These are phyloP conservation scores for Malurus splendens DNA, from an alignment of 2,797 vertebrate genomes.

Conservation along the genomic window DNA sequence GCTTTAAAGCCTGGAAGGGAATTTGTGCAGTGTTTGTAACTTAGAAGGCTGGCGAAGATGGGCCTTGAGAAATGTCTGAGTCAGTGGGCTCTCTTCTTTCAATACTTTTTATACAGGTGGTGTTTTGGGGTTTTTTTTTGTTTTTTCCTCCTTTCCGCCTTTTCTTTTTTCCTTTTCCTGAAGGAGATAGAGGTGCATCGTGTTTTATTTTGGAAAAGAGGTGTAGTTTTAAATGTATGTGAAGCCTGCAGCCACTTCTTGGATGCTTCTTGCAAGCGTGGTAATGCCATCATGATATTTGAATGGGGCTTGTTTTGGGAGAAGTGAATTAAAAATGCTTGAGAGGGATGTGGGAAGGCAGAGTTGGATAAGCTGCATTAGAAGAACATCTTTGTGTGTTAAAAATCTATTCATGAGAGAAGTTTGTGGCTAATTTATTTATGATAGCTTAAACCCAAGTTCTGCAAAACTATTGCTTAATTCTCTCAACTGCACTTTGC, in stretches of 20 bases:
- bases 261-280: neutral
- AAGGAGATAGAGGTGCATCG: neutral
- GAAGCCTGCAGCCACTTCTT: neutral
- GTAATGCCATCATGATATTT: neutral
- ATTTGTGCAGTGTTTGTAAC: neutral
- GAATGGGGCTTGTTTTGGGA: neutral
- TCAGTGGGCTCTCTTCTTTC: neutral
- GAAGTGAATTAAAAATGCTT: neutral
- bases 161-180: neutral
- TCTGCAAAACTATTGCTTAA: neutral
- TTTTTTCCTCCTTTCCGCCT: neutral
- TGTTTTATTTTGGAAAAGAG: neutral
- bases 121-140: too few species aligned
- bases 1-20: neutral
- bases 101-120: neutral
- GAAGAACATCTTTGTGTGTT: neutral
- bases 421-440: neutral
- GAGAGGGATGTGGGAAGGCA: neutral
- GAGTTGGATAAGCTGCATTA: neutral
- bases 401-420: neutral
- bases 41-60: neutral
- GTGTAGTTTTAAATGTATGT: neutral
- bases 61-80: neutral
- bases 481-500: neutral
- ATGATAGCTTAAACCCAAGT: neutral